Percentiles rank a stretch among this genome's conserved stretches.
phyloP scores from a whole-genome alignment of 2,113 vertebrate species.

The Poicephalus meyeri region DNA sequence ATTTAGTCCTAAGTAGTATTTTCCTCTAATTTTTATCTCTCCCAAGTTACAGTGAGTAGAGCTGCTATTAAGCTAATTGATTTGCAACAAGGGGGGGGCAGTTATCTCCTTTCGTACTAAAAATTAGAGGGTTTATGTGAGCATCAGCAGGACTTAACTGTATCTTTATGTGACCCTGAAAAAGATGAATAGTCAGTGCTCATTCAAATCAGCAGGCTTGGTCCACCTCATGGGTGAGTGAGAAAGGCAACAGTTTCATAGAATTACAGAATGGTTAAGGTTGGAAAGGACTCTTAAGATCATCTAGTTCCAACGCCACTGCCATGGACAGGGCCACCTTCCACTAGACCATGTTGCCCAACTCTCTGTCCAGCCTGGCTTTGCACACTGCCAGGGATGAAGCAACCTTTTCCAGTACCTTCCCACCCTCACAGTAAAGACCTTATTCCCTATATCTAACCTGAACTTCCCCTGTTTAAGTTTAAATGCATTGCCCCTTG shows the following conservation, averaged over 20 bases:
- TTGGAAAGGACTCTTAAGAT: background rate
- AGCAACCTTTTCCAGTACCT: background rate
- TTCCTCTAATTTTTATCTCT: slow-evolving; percentile 53
- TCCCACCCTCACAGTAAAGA: background rate
- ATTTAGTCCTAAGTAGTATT: slow-evolving; percentile 52
- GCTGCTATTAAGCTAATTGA: slow-evolving; percentile 57
- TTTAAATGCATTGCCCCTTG: background rate
- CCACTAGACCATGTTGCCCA: background rate
- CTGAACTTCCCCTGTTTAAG: background rate
- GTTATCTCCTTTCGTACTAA: slow-evolving; percentile 40
- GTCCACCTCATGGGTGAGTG: background rate
- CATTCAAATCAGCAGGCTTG: background rate
- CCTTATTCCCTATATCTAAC: background rate
- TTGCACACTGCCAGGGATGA: background rate
- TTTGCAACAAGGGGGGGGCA: slow-evolving; percentile 45
- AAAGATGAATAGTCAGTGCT: background rate
- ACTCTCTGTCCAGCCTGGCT: background rate
- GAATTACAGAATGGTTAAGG: background rate
- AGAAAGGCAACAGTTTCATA: background rate
- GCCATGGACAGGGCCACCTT: background rate
- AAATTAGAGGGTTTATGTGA: slow-evolving; percentile 23
- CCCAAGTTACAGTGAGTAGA: slow-evolving; percentile 21
- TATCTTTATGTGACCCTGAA: slow-evolving; percentile 16
- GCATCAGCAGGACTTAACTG: slow-evolving; percentile 9
- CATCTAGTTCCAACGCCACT: background rate